Percentiles rank a stretch among this genome's conserved stretches.
Conservation (phyloP, 2,113 vertebrate genomes). For the Sturnus vulgaris region DNA sequence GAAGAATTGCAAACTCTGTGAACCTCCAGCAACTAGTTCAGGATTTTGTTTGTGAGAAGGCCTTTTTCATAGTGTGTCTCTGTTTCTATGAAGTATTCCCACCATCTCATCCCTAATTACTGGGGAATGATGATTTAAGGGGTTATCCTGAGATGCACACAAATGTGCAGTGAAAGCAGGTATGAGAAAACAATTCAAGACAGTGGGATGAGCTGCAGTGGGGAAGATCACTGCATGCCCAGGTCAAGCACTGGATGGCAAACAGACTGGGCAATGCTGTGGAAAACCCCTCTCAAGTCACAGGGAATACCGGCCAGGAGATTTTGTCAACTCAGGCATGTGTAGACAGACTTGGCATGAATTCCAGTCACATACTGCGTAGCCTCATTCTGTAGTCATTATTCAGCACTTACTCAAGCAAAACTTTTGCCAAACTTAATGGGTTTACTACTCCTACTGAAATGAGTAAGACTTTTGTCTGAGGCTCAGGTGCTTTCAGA, state of each 20-base stretch:
- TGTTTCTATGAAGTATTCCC: not conserved
- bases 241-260: not conserved
- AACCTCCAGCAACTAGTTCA: fast-evolving
- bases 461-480: not conserved
- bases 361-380: constrained; percentile 50
- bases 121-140: not conserved
- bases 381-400: constrained; percentile 55
- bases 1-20: not conserved
- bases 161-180: not conserved
- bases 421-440: constrained; percentile 52
- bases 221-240: not conserved
- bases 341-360: constrained; percentile 18
- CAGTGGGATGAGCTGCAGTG: not conserved
- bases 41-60: not conserved
- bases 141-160: not conserved
- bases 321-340: constrained; percentile 5
- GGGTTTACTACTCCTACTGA: constrained; percentile 2
- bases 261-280: not conserved
- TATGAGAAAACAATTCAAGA: not conserved
- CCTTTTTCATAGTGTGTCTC: not conserved
- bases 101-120: not conserved
- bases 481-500: not conserved
- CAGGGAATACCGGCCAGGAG: not conserved
- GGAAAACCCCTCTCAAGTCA: not conserved
- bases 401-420: constrained; percentile 63